Conservation (phyloP, 2,113 vertebrate species). For the Ascaphus truei region DNA sequence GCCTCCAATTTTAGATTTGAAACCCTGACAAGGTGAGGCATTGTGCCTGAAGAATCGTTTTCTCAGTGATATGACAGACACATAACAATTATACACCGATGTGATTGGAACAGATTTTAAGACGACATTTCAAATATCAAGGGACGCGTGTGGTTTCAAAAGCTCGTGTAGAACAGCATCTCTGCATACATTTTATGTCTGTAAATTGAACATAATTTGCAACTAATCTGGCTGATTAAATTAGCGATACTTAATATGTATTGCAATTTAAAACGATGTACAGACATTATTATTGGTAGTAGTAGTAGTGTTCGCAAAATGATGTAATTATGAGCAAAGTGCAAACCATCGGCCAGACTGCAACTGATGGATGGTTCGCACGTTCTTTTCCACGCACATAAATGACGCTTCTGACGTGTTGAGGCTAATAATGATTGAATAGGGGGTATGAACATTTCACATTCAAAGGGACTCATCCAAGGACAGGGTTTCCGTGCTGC, state of each 20-base stretch:
- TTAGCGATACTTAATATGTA: constrained; percentile 8
- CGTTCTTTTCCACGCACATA: background rate
- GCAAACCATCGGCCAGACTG: constrained; percentile 5
- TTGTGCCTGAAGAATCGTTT: too few relatives aligned
- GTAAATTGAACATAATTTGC: constrained; percentile 7
- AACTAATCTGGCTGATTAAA: constrained; percentile 21
- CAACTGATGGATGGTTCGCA: background rate
- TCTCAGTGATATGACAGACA: background rate
- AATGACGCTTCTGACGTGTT: constrained; percentile 23
- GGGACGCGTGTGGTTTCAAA: background rate
- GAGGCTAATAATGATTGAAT: constrained; percentile 22
- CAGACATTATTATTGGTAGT: constrained; percentile 23
- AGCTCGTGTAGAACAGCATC: background rate
- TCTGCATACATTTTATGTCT: background rate
- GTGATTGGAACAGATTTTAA: constrained; percentile 10
- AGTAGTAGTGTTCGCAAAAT: constrained; percentile 14
- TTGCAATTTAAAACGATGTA: constrained; percentile 15
- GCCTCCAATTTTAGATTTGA: too few relatives aligned
- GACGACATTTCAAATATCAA: constrained; percentile 2
- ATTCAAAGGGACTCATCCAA: too few relatives aligned
- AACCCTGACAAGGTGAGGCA: too few relatives aligned
- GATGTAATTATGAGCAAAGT: constrained; percentile 27
- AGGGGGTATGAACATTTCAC: too few relatives aligned
- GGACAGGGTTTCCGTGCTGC: too few relatives aligned
- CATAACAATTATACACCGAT: constrained; percentile 3